Percentiles rank a stretch among this genome's conserved stretches.
Conservation (phyloP, 2,888 invertebrate species). For the Cordylochernes scorpioides region DNA sequence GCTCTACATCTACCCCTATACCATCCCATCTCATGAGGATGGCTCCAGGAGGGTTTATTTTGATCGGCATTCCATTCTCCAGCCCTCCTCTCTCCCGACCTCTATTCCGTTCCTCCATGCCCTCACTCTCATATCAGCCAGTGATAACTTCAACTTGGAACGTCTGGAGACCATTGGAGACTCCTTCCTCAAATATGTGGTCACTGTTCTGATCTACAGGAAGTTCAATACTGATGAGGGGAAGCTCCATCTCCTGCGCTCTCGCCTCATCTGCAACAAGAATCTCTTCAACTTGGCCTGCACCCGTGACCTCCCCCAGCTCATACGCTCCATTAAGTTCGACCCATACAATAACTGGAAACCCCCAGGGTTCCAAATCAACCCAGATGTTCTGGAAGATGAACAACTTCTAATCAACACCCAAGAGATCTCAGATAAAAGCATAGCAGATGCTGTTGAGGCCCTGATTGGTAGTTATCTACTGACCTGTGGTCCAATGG, state of each 20-base stretch:
- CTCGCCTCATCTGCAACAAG: constrained; percentile 61
- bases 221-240: constrained; percentile 91
- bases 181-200: constrained; percentile 62
- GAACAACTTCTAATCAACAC: no score
- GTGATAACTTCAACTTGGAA: constrained; percentile 51
- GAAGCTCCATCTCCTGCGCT: constrained; percentile 76
- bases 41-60: no score
- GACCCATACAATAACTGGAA: constrained; percentile 87
- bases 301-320: constrained; percentile 64
- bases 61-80: no score
- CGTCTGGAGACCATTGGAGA: constrained; percentile 66
- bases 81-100: no score
- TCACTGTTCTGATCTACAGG: constrained; percentile 86
- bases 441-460: constrained; percentile 55
- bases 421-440: constrained; percentile 25
- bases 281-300: constrained; percentile 82
- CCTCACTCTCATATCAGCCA: constrained; percentile 39
- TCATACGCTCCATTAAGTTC: constrained; percentile 93
- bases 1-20: no score
- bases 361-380: constrained; percentile 54
- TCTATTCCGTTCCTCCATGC: no score
- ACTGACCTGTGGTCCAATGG: constrained; percentile 27
- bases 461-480: constrained; percentile 55
- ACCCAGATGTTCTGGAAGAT: no score
- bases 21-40: no score